Evolutionary conservation across 2,797 vertebrate species (phyloP).

Genomic region (Oreortyx pictus): DNA sequence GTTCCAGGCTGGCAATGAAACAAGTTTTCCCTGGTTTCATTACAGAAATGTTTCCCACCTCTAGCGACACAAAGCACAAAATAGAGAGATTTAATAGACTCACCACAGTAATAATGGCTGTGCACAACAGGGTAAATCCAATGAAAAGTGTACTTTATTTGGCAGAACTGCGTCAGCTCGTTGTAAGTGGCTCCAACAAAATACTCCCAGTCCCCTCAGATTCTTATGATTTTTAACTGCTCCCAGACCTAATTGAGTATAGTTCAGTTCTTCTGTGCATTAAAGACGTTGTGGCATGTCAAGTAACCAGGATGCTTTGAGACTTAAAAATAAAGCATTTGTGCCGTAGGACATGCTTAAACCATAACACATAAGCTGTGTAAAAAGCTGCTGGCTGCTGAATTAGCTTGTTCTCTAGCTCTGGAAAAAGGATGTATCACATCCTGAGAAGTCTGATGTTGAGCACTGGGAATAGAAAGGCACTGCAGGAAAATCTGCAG

Average conservation of each 20-base stretch:
- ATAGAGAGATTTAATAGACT: conserved; percentile 69
- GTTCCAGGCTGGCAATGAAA: conserved; percentile 64
- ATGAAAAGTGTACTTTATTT: conserved; percentile 63
- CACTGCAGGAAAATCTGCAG: neutral
- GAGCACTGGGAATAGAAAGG: neutral
- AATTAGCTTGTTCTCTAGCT: neutral
- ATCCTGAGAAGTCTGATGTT: neutral
- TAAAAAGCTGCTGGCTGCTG: conserved; percentile 13
- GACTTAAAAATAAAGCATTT: neutral
- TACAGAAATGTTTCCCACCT: conserved; percentile 70
- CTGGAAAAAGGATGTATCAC: neutral
- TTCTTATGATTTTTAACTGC: conserved; percentile 27
- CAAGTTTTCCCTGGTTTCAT: conserved; percentile 67
- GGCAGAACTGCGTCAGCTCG: conserved; percentile 57
- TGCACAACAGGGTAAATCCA: conserved; percentile 55
- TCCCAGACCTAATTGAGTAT: conserved; percentile 31
- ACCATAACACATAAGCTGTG: neutral
- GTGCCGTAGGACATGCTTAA: neutral
- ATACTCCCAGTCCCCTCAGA: conserved; percentile 19
- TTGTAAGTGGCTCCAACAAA: conserved; percentile 39
- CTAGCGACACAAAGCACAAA: conserved; percentile 53
- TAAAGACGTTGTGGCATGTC: neutral
- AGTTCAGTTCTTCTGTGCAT: conserved; percentile 23
- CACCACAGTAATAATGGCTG: conserved; percentile 63
- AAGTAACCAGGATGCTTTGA: conserved; percentile 2